Evolutionary conservation across 1,140 invertebrate species (phyloP).

Genomic region (Macrobrachium nipponense): DNA sequence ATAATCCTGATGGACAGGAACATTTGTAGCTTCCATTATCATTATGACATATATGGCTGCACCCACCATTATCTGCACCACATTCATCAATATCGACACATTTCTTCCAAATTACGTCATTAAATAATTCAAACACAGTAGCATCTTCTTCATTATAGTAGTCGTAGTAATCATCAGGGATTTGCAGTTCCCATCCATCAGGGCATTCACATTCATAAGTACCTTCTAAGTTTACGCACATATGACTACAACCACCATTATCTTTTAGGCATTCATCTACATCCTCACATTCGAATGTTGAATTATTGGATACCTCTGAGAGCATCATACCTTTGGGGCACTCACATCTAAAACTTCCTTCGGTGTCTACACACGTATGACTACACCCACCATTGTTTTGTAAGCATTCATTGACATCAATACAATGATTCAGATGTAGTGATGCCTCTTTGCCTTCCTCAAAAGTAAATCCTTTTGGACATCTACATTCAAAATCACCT

Average conservation of each 20-base stretch:
- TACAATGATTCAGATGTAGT: slow-evolving; percentile 37
- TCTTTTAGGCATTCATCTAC: slow-evolving; percentile 65
- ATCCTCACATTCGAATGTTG: slow-evolving; percentile 46
- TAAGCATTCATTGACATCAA: slow-evolving; percentile 75
- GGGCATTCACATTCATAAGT: slow-evolving; percentile 75
- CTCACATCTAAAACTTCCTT: slow-evolving; percentile 70
- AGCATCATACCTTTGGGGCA: slow-evolving; percentile 65
- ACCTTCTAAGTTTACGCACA: slow-evolving; percentile 68
- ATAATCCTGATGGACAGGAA: slow-evolving; percentile 60
- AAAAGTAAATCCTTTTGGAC: slow-evolving; percentile 78
- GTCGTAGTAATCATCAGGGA: slow-evolving; percentile 54
- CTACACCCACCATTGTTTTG: slow-evolving; percentile 74
- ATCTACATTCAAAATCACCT: slow-evolving; percentile 85
- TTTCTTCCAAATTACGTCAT: slow-evolving; percentile 58
- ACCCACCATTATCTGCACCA: slow-evolving; percentile 67
- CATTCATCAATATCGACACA: slow-evolving; percentile 66
- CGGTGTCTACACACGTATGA: slow-evolving; percentile 72
- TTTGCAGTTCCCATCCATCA: slow-evolving; percentile 68
- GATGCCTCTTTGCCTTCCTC: background rate
- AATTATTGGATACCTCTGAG: slow-evolving; percentile 21
- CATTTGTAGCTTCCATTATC: slow-evolving; percentile 59
- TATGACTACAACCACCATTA: slow-evolving; percentile 66
- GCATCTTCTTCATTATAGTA: slow-evolving; percentile 45
- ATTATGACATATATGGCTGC: slow-evolving; percentile 68
- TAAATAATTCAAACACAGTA: slow-evolving; percentile 44